Percentiles rank a stretch among this genome's conserved stretches.
These are phyloP conservation scores for Polietes domitor DNA, from an alignment of 2,888 invertebrate species.

Conservation along the genomic window DNA sequence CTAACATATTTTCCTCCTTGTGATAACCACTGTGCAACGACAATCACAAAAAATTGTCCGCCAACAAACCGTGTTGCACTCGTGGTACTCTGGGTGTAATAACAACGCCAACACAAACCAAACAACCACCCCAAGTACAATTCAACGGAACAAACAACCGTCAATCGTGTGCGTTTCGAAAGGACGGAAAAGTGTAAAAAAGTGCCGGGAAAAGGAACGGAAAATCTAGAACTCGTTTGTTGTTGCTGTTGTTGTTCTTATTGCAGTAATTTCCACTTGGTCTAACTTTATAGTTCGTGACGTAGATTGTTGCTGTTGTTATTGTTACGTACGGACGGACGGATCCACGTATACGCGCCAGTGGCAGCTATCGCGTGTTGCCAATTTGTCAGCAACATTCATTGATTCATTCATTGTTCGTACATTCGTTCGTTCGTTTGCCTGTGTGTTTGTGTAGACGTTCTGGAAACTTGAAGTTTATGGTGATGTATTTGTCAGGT, in stretches of 20 bases:
- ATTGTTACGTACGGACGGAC: not conserved
- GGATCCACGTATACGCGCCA: not conserved
- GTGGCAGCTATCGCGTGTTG: slow-evolving; percentile 75
- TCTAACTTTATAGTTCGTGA: slow-evolving; percentile 65
- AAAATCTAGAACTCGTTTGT: slow-evolving; percentile 48
- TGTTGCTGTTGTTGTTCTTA: not conserved
- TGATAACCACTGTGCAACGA: slow-evolving; percentile 45
- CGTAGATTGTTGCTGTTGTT: slow-evolving; percentile 28
- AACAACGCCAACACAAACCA: too few species aligned
- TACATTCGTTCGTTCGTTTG: not conserved
- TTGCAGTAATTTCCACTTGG: slow-evolving; percentile 59
- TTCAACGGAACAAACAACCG: slow-evolving; percentile 3
- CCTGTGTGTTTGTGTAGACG: slow-evolving; percentile 30
- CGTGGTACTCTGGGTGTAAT: not conserved
- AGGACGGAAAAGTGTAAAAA: not conserved
- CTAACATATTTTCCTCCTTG: not conserved
- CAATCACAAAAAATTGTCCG: slow-evolving; percentile 30
- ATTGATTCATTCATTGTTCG: slow-evolving; percentile 69
- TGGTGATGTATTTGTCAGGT: slow-evolving; percentile 65
- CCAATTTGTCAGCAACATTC: slow-evolving; percentile 79
- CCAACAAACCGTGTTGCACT: slow-evolving; percentile 14
- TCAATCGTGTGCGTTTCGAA: slow-evolving; percentile 19
- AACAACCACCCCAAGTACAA: slow-evolving; percentile 17
- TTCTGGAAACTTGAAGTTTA: slow-evolving; percentile 51
- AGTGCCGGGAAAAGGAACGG: slow-evolving; percentile 21